Conservation (phyloP, 2,113 vertebrate species). For the Hemibates koningsi region DNA sequence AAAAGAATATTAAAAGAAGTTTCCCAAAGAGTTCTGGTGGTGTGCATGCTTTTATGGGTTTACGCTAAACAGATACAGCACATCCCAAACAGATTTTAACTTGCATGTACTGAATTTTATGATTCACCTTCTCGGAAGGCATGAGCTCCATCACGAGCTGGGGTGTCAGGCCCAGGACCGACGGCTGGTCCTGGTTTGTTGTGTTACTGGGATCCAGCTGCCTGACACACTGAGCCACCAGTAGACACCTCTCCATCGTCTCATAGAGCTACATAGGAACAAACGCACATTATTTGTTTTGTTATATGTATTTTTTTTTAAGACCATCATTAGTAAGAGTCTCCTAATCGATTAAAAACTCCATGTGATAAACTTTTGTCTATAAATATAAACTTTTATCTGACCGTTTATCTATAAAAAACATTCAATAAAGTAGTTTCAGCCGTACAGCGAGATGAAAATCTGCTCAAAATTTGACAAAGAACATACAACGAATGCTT, state of each 20-base stretch:
- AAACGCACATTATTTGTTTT: rapidly evolving
- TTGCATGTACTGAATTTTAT: not conserved
- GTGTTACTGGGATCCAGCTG: slow-evolving; percentile 60
- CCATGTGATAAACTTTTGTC: not conserved
- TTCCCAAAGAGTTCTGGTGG: not conserved
- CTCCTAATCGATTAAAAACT: rapidly evolving
- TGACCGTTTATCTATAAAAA: not conserved
- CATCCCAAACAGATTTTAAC: not conserved
- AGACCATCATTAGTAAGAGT: not conserved
- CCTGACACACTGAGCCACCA: slow-evolving; percentile 70
- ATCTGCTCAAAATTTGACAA: not conserved
- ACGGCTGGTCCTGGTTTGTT: slow-evolving; percentile 23
- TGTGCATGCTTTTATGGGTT: not conserved
- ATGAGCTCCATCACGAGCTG: slow-evolving; percentile 69
- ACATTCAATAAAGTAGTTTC: not conserved
- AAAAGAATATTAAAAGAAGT: not conserved
- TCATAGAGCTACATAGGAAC: slow-evolving; percentile 67
- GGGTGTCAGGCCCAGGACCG: slow-evolving; percentile 67
- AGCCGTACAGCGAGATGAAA: not conserved
- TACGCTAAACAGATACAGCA: rapidly evolving
- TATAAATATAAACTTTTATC: not conserved
- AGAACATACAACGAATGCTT: not conserved
- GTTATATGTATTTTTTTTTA: not conserved
- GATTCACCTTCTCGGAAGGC: slow-evolving; percentile 65
- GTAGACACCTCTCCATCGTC: slow-evolving; percentile 75